Percentiles rank a stretch among this genome's conserved stretches.
phyloP scores from a whole-genome alignment of 2,888 invertebrate genomes.

The Eristalinus aeneus region DNA sequence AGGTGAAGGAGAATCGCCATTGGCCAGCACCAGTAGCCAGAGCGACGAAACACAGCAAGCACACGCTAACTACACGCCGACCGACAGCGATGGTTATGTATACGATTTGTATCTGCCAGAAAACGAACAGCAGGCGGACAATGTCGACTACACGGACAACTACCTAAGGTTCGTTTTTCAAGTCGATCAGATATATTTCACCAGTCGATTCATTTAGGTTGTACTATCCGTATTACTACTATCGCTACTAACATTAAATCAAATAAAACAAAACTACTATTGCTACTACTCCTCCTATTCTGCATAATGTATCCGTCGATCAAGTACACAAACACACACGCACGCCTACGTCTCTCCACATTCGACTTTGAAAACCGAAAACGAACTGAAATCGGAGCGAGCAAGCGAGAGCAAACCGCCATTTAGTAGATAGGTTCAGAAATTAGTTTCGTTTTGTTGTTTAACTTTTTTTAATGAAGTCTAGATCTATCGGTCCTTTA shows the following conservation, averaged over 20 bases:
- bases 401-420: constrained; percentile 3
- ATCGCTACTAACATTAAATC: constrained; percentile 75
- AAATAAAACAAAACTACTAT: constrained; percentile 64
- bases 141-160: constrained; percentile 79
- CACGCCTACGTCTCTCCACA: constrained; percentile 3
- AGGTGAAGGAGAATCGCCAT: neutral
- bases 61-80: constrained; percentile 68
- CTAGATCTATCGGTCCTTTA: neutral
- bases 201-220: constrained; percentile 79
- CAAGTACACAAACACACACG: neutral
- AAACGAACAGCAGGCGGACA: constrained; percentile 81
- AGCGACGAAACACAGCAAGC: neutral
- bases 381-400: constrained; percentile 32
- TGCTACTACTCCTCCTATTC: constrained; percentile 46
- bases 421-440: constrained; percentile 21
- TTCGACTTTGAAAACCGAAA: constrained; percentile 32
- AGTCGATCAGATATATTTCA: constrained; percentile 78
- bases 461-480: constrained; percentile 9
- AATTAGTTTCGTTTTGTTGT: neutral
- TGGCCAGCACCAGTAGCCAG: constrained; percentile 40
- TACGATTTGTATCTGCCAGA: constrained; percentile 85
- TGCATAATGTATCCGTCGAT: constrained; percentile 53
- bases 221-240: constrained; percentile 80
- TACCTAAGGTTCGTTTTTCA: constrained; percentile 80
- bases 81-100: constrained; percentile 81